phyloP scores from a whole-genome alignment of 2,888 invertebrate species.

The Bombyx huttoni region DNA sequence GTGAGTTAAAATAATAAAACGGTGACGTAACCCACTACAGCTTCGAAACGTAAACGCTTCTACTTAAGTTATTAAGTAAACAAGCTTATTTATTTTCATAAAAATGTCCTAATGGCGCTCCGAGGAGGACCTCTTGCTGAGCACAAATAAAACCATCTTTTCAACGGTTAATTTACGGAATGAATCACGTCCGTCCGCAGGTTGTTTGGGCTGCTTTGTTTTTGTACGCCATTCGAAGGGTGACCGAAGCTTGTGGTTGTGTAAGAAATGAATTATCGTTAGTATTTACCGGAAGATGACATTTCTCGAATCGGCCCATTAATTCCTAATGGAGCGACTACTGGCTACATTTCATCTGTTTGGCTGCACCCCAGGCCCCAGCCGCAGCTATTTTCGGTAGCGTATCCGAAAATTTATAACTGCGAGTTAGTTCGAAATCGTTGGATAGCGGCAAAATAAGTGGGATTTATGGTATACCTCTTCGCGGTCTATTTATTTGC shows the following conservation, averaged over 20 bases:
- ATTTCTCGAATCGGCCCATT: constrained; percentile 68
- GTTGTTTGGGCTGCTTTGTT: constrained; percentile 9
- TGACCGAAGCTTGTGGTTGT: constrained; percentile 11
- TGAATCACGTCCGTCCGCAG: constrained; percentile 47
- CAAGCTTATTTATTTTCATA: constrained; percentile 17
- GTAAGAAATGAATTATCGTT: constrained; percentile 47
- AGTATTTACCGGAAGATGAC: constrained; percentile 66
- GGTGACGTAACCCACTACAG: constrained; percentile 8
- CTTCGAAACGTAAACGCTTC: constrained; percentile 8
- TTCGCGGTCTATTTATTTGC: constrained; percentile 47
- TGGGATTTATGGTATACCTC: constrained; percentile 52
- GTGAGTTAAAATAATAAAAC: background rate
- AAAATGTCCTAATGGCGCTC: constrained; percentile 16
- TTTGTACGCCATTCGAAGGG: background rate
- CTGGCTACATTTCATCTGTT: constrained; percentile 66
- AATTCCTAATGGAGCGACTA: constrained; percentile 65
- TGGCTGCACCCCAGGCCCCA: constrained; percentile 56
- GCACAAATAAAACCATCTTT: constrained; percentile 36
- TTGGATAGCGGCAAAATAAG: constrained; percentile 55
- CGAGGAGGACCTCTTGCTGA: constrained; percentile 8
- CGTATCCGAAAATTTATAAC: constrained; percentile 64
- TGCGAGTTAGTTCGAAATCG: constrained; percentile 64
- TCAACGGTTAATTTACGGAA: constrained; percentile 40
- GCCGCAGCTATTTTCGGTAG: constrained; percentile 62
- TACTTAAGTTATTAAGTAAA: constrained; percentile 18